A percentile compares a stretch with the other conserved stretches of the same genome.
phyloP scores from a whole-genome alignment of 1,140 invertebrate genomes.

The Holcopasites calliopsidis region DNA sequence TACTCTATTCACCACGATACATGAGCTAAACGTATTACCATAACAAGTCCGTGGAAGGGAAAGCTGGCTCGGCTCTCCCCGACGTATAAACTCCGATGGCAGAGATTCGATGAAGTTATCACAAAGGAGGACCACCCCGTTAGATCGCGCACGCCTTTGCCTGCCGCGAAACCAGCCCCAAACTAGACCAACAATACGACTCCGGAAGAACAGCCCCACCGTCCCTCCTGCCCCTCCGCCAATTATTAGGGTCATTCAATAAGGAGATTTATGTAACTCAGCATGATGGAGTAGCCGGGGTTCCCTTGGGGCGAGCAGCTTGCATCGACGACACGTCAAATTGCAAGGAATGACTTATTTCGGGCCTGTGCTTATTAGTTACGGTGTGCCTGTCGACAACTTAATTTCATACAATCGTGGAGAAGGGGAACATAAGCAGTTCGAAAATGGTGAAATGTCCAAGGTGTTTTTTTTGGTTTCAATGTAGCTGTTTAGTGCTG shows the following conservation, averaged over 20 bases:
- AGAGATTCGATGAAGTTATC: background rate
- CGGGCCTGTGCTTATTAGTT: background rate
- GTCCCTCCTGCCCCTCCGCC: slow-evolving; percentile 13
- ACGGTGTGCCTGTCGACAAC: slow-evolving; percentile 18
- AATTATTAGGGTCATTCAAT: slow-evolving; percentile 68
- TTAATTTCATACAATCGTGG: background rate
- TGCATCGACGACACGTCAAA: slow-evolving; percentile 24
- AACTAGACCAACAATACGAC: slow-evolving; percentile 51
- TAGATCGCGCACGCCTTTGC: slow-evolving; percentile 39
- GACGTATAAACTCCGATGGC: too few relatives aligned
- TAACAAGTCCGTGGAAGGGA: slow-evolving; percentile 54
- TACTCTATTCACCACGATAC: background rate
- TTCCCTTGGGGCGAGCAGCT: background rate
- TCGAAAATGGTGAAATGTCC: background rate
- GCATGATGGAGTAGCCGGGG: slow-evolving; percentile 62
- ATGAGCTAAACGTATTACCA: slow-evolving; percentile 63
- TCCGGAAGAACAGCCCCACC: slow-evolving; percentile 44
- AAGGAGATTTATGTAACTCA: slow-evolving; percentile 69
- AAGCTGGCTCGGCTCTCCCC: too few relatives aligned
- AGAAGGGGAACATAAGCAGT: background rate
- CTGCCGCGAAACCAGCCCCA: slow-evolving; percentile 29
- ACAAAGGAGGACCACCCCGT: slow-evolving; percentile 7
- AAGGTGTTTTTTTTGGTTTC: background rate
- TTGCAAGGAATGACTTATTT: slow-evolving; percentile 36
- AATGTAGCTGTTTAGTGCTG: background rate